Evolutionary conservation across 2,113 vertebrate species (phyloP).

Genomic region (Synodontis membranacea): DNA sequence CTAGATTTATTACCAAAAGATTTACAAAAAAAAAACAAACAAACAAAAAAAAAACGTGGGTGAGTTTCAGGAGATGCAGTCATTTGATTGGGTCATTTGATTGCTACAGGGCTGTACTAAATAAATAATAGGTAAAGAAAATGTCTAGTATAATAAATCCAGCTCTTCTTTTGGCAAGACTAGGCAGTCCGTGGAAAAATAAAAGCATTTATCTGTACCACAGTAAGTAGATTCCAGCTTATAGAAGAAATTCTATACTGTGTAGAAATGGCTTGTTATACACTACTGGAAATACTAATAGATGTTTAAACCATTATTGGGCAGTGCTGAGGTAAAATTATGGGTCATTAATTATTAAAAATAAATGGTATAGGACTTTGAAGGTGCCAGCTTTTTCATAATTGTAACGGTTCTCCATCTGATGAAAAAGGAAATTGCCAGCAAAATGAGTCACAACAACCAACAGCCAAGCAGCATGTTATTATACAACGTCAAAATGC

Average conservation of each 20-base stretch:
- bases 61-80: constrained; percentile 38
- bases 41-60: no score
- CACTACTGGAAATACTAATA: background rate
- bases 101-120: background rate
- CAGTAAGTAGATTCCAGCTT: background rate
- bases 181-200: background rate
- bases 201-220: background rate
- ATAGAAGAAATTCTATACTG: background rate
- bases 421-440: background rate
- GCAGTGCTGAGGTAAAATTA: background rate
- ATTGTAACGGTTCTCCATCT: background rate
- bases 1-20: constrained; percentile 56
- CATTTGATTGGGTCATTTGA: background rate
- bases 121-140: background rate
- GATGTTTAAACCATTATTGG: background rate
- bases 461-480: background rate
- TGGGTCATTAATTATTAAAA: background rate
- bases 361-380: background rate
- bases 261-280: background rate
- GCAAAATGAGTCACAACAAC: background rate
- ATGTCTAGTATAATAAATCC: background rate
- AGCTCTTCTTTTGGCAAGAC: background rate
- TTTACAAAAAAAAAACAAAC: no score
- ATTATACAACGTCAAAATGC: background rate
- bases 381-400: background rate